Evolutionary conservation across 2,113 vertebrate genomes (phyloP).

Genomic region (Nycticryphes semicollaris): DNA sequence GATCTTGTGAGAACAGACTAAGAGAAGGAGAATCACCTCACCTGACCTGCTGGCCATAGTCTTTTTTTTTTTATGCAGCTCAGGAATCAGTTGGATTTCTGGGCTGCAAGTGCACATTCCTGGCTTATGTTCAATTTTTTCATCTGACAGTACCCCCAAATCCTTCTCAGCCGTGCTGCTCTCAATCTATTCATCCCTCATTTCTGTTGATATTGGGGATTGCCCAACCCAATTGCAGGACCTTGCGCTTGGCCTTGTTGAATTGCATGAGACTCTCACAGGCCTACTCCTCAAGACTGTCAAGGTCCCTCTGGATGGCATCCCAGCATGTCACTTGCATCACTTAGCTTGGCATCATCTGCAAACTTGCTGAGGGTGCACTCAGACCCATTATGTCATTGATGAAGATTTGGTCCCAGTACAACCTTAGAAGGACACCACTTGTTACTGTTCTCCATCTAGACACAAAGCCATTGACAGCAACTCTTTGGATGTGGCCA

Average conservation of each 20-base stretch:
- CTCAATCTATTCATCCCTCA: not conserved
- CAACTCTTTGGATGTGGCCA: not conserved
- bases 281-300: not conserved
- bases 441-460: not conserved
- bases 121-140: not conserved
- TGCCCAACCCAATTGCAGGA: not conserved
- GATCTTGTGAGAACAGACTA: not conserved
- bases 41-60: not conserved
- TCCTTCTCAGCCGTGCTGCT: not conserved
- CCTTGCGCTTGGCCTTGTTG: not conserved
- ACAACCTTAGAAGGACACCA: not conserved
- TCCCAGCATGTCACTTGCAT: not conserved
- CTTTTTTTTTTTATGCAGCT: too few species aligned
- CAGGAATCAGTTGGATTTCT: not conserved
- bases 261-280: accelerated
- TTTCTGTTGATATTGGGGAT: not conserved
- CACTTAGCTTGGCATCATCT: not conserved
- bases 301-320: not conserved
- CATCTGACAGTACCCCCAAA: not conserved
- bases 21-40: not conserved
- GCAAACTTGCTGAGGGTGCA: not conserved
- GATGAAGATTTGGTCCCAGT: not conserved
- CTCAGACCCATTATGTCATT: not conserved
- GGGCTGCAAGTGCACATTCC: not conserved
- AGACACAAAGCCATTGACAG: not conserved